Evolutionary conservation across 1,140 invertebrate genomes (phyloP).

Genomic region (Steinernema khuongi): DNA sequence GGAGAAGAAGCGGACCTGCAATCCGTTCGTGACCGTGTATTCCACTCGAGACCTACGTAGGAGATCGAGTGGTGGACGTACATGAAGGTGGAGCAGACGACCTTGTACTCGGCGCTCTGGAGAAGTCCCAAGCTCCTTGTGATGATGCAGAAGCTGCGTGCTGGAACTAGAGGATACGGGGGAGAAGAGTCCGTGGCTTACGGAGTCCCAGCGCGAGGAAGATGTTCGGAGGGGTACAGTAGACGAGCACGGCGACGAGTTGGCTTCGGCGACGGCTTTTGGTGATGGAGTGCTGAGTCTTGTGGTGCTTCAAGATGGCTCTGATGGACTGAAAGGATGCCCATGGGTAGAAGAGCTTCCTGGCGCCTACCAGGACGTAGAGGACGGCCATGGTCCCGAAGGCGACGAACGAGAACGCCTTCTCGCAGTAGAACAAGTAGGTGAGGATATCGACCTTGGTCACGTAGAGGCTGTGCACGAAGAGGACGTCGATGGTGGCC

Average conservation of each 20-base stretch:
- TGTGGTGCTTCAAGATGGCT: background rate
- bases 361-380: background rate
- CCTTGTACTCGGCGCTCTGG: background rate
- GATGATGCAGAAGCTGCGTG: background rate
- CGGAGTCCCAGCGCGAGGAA: background rate
- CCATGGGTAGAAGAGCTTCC: background rate
- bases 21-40: background rate
- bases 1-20: background rate
- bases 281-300: background rate
- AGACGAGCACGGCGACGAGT: background rate
- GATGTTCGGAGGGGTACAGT: background rate
- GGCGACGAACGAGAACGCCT: background rate
- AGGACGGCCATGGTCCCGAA: background rate
- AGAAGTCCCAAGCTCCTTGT: background rate
- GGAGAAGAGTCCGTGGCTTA: background rate
- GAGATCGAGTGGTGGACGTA: background rate
- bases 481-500: background rate
- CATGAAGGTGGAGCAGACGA: background rate
- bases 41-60: background rate
- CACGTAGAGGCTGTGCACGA: background rate
- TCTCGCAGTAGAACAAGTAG: constrained; percentile 8
- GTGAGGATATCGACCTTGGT: background rate
- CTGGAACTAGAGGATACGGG: background rate
- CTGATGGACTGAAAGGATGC: background rate
- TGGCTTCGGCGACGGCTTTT: background rate